Base-by-base conservation (phyloP, 2,888 invertebrate genomes). In the Agrilus cyanescens region DNA sequence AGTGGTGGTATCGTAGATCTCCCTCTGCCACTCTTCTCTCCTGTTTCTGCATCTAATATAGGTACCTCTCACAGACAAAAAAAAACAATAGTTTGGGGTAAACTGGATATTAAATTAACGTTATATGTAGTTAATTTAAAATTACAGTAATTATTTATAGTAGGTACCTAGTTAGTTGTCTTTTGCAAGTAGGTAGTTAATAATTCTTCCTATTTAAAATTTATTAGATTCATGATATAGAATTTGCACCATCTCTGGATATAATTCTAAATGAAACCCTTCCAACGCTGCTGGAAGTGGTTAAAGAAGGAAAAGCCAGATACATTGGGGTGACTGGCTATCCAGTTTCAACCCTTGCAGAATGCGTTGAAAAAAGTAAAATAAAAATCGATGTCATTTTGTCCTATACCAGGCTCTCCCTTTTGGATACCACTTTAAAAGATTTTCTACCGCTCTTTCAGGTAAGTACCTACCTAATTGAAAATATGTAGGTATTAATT, bases 301-400 rank as follows among this genome's bases (percentile, higher is more conserved):
- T 85, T 2, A 72, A 76, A 20, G 75, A 80, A 34, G 82, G 83
- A 4, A 82, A 80, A 59, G 85, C 83, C 0, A 76, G 74, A 47
- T 83, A 73, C 60, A 88, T 95, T 49, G 95, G 95, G 1, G 66
- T 94, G 8, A 91, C 93, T 0, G 86, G 84, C 13, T 95, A 95
- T 65, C 85, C 89, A 13, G 67, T 94, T 7, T 76, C 78, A 0
- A 69, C 78, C 16, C 70, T 95, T 56, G 80, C 81, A 63, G 82
- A 85, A 52, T 75, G 85, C 34, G 67, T 89, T 6, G 76, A 82
- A 55, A 75, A 71, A 43, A 78, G 71, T 58, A 70, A 60, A 48
- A 69, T 82, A 4, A 74, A 74, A 49, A 79, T 90, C 45, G 78
- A 83, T 29, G 72, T 79, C 2, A 65, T 91, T 14, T 70, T 94